Conservation (phyloP, 1,140 invertebrate genomes). For the Meteorus sp. region DNA sequence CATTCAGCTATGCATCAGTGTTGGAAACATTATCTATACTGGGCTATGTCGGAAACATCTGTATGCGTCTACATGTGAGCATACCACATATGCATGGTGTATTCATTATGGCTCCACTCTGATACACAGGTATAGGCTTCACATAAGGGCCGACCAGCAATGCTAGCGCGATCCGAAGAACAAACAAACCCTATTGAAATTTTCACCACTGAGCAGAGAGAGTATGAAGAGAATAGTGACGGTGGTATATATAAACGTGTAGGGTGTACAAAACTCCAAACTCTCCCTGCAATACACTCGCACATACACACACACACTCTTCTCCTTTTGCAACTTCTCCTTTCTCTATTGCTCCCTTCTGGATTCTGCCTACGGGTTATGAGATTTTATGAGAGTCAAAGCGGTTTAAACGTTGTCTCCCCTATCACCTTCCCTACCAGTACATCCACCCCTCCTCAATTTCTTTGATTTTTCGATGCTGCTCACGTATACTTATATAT, state of each 20-base stretch:
- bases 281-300: no score
- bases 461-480: conserved; percentile 18
- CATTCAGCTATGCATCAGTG: no score
- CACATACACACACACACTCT: no score
- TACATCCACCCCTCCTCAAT: neutral
- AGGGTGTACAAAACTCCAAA: conserved; percentile 10
- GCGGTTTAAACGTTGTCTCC: conserved; percentile 45
- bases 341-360: conserved; percentile 21
- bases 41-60: no score
- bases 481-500: no score
- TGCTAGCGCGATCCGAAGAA: conserved; percentile 49
- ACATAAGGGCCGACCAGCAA: conserved; percentile 20
- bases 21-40: no score
- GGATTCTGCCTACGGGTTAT: conserved; percentile 50
- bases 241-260: neutral
- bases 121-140: conserved; percentile 17
- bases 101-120: conserved; percentile 7
- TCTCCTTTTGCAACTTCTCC: no score
- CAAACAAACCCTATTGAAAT: conserved; percentile 53
- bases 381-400: conserved; percentile 59
- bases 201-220: conserved; percentile 35
- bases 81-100: neutral
- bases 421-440: no score
- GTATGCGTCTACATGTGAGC: neutral
- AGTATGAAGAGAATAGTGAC: neutral